Evolutionary conservation across 2,888 invertebrate genomes (phyloP), one percentile per base, ranked within the genome.

Genomic region (Zele albiditarsus): DNA sequence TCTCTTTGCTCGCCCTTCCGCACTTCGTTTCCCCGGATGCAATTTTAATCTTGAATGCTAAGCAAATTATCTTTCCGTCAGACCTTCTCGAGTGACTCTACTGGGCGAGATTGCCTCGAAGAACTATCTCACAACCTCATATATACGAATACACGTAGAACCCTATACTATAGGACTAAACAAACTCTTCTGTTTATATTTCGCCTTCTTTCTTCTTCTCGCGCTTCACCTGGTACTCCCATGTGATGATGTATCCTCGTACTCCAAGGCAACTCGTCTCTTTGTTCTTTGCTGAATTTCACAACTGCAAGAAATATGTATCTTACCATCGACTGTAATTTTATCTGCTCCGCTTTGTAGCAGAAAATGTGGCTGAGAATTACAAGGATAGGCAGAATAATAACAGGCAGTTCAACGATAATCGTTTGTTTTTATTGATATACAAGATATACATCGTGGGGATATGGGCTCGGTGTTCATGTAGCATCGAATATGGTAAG

Each of bases 21-120:
- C 81, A 77, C 77, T 72, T 77, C 78, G 80, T 80, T 79, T 78
- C 69, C 70, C 68, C 82, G 82, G 83, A 86, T 88, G 86, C 88
- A 88, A 88, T 88, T 89, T 89, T 89, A 88, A 89, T 89, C 88
- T 86, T 83, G 87, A 87, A 88, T 89, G 88, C 86, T 86, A 80
- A 84, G 87, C 86, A 88, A 88, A 88, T 88, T 88, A 87, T 87
- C 86, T 86, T 83, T 83, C 85, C 86, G 85, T 88, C 88, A 85
- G 85, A 87, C 80, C 86, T 84, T 82, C 82, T 88, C 87, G 87
- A 86, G 83, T 83, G 85, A 84, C 86, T 85, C 86, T 85, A 87
- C 86, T 85, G 84, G 84, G 84, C 84, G 84, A 87, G 87, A 88
- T 88, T 88, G 87, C 87, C 82, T 83, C 81, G 84, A 84, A 84